Percentiles rank a stretch among this genome's conserved stretches.
phyloP scores from a whole-genome alignment of 1,140 invertebrate genomes.

The Bombus soroeensis region DNA sequence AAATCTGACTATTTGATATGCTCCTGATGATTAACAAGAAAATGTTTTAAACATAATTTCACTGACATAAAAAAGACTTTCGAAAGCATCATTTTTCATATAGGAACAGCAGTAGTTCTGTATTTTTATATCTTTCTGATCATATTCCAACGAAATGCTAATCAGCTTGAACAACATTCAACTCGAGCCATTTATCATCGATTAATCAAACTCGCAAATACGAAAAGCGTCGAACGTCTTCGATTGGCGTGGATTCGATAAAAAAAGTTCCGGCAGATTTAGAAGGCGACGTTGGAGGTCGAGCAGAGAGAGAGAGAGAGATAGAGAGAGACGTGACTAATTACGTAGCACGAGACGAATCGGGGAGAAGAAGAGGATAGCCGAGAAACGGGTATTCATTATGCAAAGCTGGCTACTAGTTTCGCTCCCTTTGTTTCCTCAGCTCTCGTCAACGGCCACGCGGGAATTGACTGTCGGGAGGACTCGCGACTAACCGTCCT shows the following conservation, averaged over 20 bases:
- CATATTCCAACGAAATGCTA: background rate
- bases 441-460: constrained; percentile 17
- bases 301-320: no score
- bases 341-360: constrained; percentile 17
- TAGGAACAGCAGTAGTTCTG: no score
- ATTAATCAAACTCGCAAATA: constrained; percentile 22
- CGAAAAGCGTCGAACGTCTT: background rate
- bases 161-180: background rate
- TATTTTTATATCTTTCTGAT: no score
- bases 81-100: no score
- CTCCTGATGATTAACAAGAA: no score
- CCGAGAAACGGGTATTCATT: constrained; percentile 45
- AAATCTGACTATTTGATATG: no score
- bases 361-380: background rate
- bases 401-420: constrained; percentile 9
- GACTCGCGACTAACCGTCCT: background rate
- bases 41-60: no score
- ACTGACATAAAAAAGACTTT: no score
- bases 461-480: constrained; percentile 24
- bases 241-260: background rate
- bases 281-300: no score
- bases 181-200: constrained; percentile 1
- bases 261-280: background rate
- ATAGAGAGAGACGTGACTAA: background rate
- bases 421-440: constrained; percentile 23